Percentiles rank a stretch among this genome's conserved stretches.
Evolutionary conservation across 2,113 vertebrate genomes (phyloP).

Genomic region (Oxygymnocypris stewartii): DNA sequence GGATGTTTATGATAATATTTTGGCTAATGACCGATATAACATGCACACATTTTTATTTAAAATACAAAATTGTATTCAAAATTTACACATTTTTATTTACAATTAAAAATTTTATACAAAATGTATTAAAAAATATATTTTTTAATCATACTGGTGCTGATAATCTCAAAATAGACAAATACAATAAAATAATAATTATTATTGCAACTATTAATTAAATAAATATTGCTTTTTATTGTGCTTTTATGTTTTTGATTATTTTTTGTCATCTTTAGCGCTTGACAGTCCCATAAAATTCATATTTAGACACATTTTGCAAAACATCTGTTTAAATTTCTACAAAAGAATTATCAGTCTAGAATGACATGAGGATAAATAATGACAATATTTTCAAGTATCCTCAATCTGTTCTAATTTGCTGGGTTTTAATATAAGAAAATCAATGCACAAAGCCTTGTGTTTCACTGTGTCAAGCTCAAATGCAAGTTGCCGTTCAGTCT

Average conservation of each 20-base stretch:
- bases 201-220: too few species aligned
- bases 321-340: background rate
- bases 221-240: background rate
- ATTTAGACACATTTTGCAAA: background rate
- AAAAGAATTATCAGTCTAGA: background rate
- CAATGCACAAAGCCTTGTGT: background rate
- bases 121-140: background rate
- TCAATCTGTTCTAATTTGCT: background rate
- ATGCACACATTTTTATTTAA: background rate
- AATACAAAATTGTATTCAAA: too few species aligned
- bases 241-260: too few species aligned
- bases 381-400: background rate
- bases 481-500: background rate
- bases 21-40: background rate
- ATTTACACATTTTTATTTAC: too few species aligned
- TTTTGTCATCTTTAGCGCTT: background rate
- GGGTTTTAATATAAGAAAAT: background rate
- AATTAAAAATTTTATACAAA: background rate
- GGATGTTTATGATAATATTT: background rate
- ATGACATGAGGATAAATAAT: background rate
- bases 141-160: background rate
- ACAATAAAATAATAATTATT: too few species aligned
- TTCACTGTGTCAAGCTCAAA: conserved; percentile 15
- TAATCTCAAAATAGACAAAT: background rate
- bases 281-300: background rate